Base-by-base conservation (phyloP, 1,140 invertebrate species). In the Drosophila persimilis region DNA sequence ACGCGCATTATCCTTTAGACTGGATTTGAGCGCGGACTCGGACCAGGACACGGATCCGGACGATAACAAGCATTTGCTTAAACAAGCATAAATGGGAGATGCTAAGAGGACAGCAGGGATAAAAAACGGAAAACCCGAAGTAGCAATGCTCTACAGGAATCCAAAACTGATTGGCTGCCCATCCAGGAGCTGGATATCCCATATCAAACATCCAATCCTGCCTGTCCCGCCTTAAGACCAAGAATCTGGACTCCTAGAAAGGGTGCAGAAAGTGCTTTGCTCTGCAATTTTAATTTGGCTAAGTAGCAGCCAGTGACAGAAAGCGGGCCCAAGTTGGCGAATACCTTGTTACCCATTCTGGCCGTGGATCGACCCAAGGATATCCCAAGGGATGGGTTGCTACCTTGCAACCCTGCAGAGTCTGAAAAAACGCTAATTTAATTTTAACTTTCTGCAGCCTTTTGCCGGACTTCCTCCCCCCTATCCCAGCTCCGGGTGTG, bases 11-110 rank as follows among this genome's bases (percentile, higher is more conserved):
- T 84, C 80, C 80, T 80, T 84, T 79, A 61, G 66, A 73, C 74
- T 79, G 59, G 51, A 84, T 59, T 26, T 50, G 43, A 64, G 81
- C 66, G 63, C 59, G 45, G 39, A 57, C 31, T 45, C 35, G 44
- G 8, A 55, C 26, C 29, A 29, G 45, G 11, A 80, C 53, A 31
- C 69, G 48, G 61, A 75, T 64, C 52, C 66, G 51, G 67, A 62
- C 64, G 80, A 85, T 86, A 85, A 86, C 81, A 85, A 77, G 77
- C 77, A 64, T 85, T 86, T 86, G 80, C 80, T 85, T 85, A 86
- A 85, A 85, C 77, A 85, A 85, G 81, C 81, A 85, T 86, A 86
- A 86, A 86, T 77, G 81, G 51, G 61, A 80, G 63, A 60, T 54
- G 73, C 73, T 75, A 84, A 69, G 65, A 80, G 73, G 60, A 63